Percentiles rank a stretch among this genome's conserved stretches.
These are phyloP conservation scores for Eucera pruinosa DNA, from an alignment of 2,888 invertebrate species.

Conservation along the genomic window DNA sequence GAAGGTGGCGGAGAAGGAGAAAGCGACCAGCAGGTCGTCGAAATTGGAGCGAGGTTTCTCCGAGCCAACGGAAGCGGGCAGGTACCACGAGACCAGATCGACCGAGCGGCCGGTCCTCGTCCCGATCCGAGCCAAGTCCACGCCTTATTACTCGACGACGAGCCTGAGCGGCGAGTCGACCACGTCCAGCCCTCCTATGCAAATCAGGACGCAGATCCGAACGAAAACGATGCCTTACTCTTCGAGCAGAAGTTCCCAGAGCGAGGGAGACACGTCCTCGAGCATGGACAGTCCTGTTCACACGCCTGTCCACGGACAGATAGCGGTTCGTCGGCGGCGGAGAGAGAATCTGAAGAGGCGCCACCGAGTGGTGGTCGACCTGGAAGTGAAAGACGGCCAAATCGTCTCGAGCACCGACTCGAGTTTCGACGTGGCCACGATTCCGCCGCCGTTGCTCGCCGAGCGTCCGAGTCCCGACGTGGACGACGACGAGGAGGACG, in stretches of 20 bases:
- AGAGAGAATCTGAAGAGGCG: conserved; percentile 80
- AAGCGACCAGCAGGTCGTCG: conserved; percentile 1
- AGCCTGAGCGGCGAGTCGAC: conserved; percentile 88
- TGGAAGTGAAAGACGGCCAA: conserved; percentile 83
- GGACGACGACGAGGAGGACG: conserved; percentile 83
- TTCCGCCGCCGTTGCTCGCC: conserved; percentile 91
- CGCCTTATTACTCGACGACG: conserved; percentile 84
- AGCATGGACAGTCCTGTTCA: conserved; percentile 84
- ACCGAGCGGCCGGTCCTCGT: conserved; percentile 86
- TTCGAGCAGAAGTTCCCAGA: conserved; percentile 81
- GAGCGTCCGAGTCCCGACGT: conserved; percentile 85
- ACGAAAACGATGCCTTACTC: conserved; percentile 82
- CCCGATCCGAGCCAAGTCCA: conserved; percentile 82
- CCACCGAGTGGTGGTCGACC: conserved; percentile 82
- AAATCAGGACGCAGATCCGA: conserved; percentile 80
- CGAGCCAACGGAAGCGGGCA: conserved; percentile 66
- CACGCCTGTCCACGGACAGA: conserved; percentile 80
- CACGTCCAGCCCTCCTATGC: conserved; percentile 84
- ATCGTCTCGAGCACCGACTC: conserved; percentile 87
- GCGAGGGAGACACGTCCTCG: conserved; percentile 83
- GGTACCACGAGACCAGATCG: conserved; percentile 83
- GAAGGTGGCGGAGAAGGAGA: background rate
- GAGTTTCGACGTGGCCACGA: conserved; percentile 90
- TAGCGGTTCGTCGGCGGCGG: conserved; percentile 81
- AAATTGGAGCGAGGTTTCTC: conserved; percentile 74